Conservation (phyloP, 2,888 invertebrate species). For the Pachycephus smyrnensis region DNA sequence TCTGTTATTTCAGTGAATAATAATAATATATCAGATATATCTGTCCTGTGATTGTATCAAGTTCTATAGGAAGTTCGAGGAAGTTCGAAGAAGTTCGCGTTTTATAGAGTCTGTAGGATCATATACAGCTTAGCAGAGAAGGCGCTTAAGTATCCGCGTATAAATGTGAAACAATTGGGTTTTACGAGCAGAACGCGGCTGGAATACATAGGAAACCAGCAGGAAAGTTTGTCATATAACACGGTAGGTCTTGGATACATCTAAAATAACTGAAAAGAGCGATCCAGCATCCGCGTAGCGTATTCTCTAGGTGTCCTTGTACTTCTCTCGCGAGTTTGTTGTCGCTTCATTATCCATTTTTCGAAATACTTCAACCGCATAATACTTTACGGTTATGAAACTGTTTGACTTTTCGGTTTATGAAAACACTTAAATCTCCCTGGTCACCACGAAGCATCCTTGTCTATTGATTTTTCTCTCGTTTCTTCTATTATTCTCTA, state of each 20-base stretch:
- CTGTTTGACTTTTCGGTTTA: neutral
- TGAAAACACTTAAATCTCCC: neutral
- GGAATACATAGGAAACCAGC: conserved; percentile 29
- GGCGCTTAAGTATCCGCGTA: conserved; percentile 25
- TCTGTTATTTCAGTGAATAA: neutral
- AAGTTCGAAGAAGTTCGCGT: conserved; percentile 5
- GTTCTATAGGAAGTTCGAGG: conserved; percentile 7
- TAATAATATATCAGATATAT: neutral
- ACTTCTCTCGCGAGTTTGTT: conserved; percentile 23
- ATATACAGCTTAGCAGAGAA: neutral
- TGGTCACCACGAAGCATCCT: neutral
- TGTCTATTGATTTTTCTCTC: neutral
- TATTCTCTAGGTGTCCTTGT: conserved; percentile 16
- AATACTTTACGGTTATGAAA: neutral
- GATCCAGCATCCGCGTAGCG: neutral
- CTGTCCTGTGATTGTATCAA: neutral
- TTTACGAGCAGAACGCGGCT: conserved; percentile 46
- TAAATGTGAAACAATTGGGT: conserved; percentile 50
- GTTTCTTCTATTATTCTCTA: neutral
- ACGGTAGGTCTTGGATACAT: too few relatives aligned
- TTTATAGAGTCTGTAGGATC: conserved; percentile 4
- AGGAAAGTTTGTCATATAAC: too few relatives aligned
- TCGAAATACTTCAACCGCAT: neutral
- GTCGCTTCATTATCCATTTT: conserved; percentile 33
- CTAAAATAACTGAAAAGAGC: neutral